Evolutionary conservation across 2,888 invertebrate species (phyloP).

Genomic region (Therioaphis trifolii): DNA sequence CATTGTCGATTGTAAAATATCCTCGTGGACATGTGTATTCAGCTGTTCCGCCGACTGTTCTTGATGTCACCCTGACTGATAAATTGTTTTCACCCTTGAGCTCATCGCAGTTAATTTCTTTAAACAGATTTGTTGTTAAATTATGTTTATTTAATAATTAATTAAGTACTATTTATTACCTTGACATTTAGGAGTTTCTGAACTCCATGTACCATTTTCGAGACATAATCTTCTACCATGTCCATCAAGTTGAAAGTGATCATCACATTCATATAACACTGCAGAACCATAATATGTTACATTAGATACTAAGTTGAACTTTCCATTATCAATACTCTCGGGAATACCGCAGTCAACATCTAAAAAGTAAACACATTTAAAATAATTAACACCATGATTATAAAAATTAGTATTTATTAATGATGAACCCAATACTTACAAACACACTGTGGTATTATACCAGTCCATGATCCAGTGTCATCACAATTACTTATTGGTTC

Average conservation of each 20-base stretch:
- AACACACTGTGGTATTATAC: constrained; percentile 83
- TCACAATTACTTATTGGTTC: constrained; percentile 87
- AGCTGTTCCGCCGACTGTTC: constrained; percentile 82
- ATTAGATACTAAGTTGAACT: constrained; percentile 84
- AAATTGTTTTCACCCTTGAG: constrained; percentile 74
- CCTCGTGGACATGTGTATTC: constrained; percentile 87
- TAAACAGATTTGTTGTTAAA: constrained; percentile 58
- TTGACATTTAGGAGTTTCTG: constrained; percentile 82
- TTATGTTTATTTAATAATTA: background rate
- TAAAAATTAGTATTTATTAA: background rate
- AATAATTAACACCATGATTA: too few species aligned
- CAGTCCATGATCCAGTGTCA: constrained; percentile 87
- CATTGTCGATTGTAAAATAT: constrained; percentile 82
- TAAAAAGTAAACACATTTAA: constrained; percentile 67
- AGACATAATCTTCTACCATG: constrained; percentile 85
- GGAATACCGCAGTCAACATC: constrained; percentile 89
- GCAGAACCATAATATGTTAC: constrained; percentile 90
- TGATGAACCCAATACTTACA: constrained; percentile 74
- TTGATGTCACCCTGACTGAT: constrained; percentile 74
- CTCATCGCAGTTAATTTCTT: constrained; percentile 83
- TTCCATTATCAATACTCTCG: constrained; percentile 78
- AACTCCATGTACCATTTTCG: constrained; percentile 92
- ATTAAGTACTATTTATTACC: constrained; percentile 71
- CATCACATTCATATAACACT: constrained; percentile 84
- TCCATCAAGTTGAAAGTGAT: constrained; percentile 84